Evolutionary conservation across 2,888 invertebrate genomes (phyloP), one percentile per base, ranked within the genome.

Genomic region (Drosophila siamana): DNA sequence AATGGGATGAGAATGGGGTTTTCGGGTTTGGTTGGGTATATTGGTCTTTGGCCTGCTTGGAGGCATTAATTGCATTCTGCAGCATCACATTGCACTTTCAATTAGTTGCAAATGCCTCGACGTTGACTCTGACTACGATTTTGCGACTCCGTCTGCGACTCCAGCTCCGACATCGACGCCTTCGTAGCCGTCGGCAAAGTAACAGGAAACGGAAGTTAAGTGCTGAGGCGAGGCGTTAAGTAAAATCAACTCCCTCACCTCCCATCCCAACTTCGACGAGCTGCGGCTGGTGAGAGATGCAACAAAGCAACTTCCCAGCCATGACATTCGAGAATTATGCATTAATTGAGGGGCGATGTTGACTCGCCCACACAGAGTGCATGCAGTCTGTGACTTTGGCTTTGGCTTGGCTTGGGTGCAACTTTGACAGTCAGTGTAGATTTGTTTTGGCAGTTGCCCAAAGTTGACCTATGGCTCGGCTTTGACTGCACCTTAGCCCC

Each of bases 1-100:
- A 1, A 19, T 16, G 11, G 24, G 30, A n/a, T n/a, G n/a, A n/a
- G n/a, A n/a, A n/a, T n/a, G n/a, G n/a, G n/a, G n/a, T n/a, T n/a
- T n/a, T n/a, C n/a, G n/a, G n/a, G n/a, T n/a, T n/a, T n/a, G n/a
- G 41, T 9, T 54, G 41, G 40, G 51, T 51, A n/a, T 43, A 38
- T 44, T 64, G 47, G 54, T 38, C 38, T 55, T 44, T 47, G 22
- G 33, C 47, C 72, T 70, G 86, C 76, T 90, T 80, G 71, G 54
- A 86, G 89, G 87, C 91, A 90, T 90, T 90, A 91, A 90, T 91
- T 91, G 90, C 91, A 91, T 90, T 91, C 85, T 84, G 79, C 75
- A 82, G 88, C 87, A 82, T 88, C 90, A 86, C 82, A 90, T 91
- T 90, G 91, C 90, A 90, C 89, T 91, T 90, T 90, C 91, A 90